Evolutionary conservation across 2,113 vertebrate species (phyloP), one percentile per base, ranked within the genome.

Genomic region (Parus major): DNA sequence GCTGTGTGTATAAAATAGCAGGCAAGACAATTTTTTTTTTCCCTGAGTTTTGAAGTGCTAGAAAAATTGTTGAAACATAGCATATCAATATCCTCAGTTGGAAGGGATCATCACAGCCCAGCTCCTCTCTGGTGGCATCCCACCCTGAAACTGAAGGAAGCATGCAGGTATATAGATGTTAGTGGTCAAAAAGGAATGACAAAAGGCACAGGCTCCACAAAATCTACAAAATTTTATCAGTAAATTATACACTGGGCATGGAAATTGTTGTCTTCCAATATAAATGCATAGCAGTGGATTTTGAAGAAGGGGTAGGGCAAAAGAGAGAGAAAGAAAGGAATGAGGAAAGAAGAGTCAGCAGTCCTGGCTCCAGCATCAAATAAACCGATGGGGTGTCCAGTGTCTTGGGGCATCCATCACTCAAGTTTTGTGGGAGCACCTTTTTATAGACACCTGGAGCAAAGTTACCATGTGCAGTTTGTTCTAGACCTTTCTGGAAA

Each of bases 121-220:
- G 0, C 25, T 61, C 47, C 29, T 55, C 10, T 69, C 29, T 0
- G 1, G 10, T 76, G 31, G 18, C 7, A 27, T 69, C 31, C 10
- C 55, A 11, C 12, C 10, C 29, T 42, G 41, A 27, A 83, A 69
- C 31, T 29, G 55, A 69, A 83, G 35, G 35, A 31, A 69, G 17
- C 12, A 56, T n/a, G 7, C 20, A 31, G 12, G 10, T 59, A 3
- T 59, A 29, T 39, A 53, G 46, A 46, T 55, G 21, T 8, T 76
- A 55, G 10, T 63, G 25, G 49, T 69, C 8, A 22, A 23, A 76
- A 90, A 42, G 22, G 15, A 69, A 42, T 12, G 22, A 42, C 12
- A 19, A 20, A 69, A 83, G 18, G 15, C 35, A 36, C 9, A 53
- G 22, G 25, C 22, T 35, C 12, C 31, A 16, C 42, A 77, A 55